Evolutionary conservation across 2,113 vertebrate species (phyloP).

Genomic region (Morone saxatilis): DNA sequence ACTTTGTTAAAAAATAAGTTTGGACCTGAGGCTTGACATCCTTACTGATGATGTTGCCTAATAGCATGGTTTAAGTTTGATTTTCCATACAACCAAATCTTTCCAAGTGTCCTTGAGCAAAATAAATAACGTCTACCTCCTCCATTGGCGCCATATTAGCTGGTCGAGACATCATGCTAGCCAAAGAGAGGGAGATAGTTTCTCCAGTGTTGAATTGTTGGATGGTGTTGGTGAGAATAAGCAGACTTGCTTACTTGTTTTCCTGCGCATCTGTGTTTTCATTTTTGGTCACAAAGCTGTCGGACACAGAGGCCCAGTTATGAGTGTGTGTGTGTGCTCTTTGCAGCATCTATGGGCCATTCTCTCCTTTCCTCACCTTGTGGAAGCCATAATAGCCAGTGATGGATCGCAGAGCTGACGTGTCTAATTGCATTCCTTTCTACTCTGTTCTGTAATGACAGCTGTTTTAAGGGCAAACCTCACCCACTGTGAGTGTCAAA

Average conservation of each 20-base stretch:
- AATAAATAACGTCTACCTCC: background rate
- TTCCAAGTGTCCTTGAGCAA: constrained; percentile 21
- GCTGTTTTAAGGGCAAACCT: constrained; percentile 91
- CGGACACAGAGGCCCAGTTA: constrained; percentile 26
- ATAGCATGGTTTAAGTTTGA: background rate
- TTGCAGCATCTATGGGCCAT: constrained; percentile 44
- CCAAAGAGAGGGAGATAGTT: constrained; percentile 16
- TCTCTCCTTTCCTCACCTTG: constrained; percentile 88
- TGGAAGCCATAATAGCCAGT: constrained; percentile 90
- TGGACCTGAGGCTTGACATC: background rate
- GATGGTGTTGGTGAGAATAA: constrained; percentile 18
- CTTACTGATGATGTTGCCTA: background rate
- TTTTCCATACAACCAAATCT: background rate
- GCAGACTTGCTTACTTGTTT: constrained; percentile 45
- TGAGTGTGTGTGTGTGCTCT: constrained; percentile 25
- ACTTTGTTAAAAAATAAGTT: background rate
- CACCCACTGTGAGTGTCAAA: constrained; percentile 93
- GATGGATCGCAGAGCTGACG: constrained; percentile 92
- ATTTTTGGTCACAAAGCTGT: constrained; percentile 54
- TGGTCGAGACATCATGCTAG: background rate
- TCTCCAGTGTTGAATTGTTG: constrained; percentile 17
- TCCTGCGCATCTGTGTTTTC: constrained; percentile 49
- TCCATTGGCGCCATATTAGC: background rate
- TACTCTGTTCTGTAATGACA: constrained; percentile 91
- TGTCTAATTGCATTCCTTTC: constrained; percentile 95